Base-by-base conservation (phyloP, 2,888 invertebrate genomes). In the Amiota minor region DNA sequence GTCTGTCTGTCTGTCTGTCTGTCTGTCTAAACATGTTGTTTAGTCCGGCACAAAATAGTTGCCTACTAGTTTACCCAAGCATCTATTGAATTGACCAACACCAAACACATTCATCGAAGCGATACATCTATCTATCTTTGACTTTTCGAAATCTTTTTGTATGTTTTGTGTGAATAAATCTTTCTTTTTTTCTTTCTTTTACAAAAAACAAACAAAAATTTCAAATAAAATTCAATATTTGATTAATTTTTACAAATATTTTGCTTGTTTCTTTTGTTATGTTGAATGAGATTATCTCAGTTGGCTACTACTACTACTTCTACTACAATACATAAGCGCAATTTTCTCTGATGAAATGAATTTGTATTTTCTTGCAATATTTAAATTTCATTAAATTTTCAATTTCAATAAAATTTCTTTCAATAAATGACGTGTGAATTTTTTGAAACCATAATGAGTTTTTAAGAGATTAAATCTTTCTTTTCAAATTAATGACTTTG, bases 191-290 rank as follows among this genome's bases (percentile, higher is more conserved):
- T 59, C 23, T 35, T 35, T 35, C 6, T 6, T 2, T 35, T 35
- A 23, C 23, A 23, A 23, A 2, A 50, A 9, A 53, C 4, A 53
- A 53, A 9, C 4, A 53, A 12, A 53, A 9, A 12, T 16, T 14
- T 46, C 56, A 50, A 70, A 61, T 71, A 70, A 70, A 74, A 45
- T 55, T 67, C 75, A 70, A 74, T 70, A 72, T 59, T 16, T 74
- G 72, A 35, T 9, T 64, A n/a, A 64, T 45, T 35, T 16, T 18
- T 8, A 68, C 9, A 69, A 46, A 61, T 20, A 18, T 10, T 12
- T n/a, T n/a, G 53, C 10, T 53, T 12, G 14, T 12, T 53, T 11
- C 2, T 50, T 50, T 11, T 50, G 50, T 50, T 2, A 11, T 50
- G 11, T 50, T 50, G 6, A 3, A 4, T n/a, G 1, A n/a, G 1